These are phyloP conservation scores for Ganaspis sp. DNA, from an alignment of 1,140 invertebrate genomes.

Conservation along the genomic window DNA sequence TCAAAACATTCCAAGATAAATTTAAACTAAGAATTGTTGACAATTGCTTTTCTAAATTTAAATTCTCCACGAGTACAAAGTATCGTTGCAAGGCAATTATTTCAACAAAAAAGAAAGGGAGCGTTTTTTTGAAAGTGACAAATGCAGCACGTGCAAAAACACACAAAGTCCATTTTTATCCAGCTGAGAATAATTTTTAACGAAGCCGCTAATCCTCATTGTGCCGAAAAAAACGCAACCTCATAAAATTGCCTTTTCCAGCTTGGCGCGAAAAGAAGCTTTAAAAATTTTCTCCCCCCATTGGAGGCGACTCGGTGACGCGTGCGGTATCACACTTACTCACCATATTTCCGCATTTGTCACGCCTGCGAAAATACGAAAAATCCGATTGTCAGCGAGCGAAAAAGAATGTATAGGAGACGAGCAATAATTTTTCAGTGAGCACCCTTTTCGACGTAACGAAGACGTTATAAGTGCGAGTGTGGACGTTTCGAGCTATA, in stretches of 20 bases:
- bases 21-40: too few relatives aligned
- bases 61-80: too few relatives aligned
- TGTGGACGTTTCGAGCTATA: slow-evolving; percentile 15
- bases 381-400: slow-evolving; percentile 1
- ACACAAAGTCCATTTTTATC: not conserved
- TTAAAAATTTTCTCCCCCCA: not conserved
- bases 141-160: slow-evolving; percentile 15
- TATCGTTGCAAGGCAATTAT: too few relatives aligned
- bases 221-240: not conserved
- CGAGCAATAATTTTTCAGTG: not conserved
- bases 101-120: too few relatives aligned
- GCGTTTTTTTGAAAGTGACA: not conserved
- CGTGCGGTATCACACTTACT: slow-evolving; percentile 8
- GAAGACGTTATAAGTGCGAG: slow-evolving; percentile 28
- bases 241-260: slow-evolving; percentile 4
- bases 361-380: slow-evolving; percentile 23
- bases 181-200: not conserved
- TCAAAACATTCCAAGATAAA: too few relatives aligned
- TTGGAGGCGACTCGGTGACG: not conserved
- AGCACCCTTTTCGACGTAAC: slow-evolving; percentile 14
- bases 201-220: not conserved
- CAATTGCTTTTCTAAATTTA: too few relatives aligned
- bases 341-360: slow-evolving; percentile 22
- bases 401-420: not conserved
- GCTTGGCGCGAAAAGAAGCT: not conserved